Percentiles rank a stretch among this genome's conserved stretches.
These are phyloP conservation scores for Cantharis flavilabris DNA, from an alignment of 2,888 invertebrate species.

Conservation along the genomic window DNA sequence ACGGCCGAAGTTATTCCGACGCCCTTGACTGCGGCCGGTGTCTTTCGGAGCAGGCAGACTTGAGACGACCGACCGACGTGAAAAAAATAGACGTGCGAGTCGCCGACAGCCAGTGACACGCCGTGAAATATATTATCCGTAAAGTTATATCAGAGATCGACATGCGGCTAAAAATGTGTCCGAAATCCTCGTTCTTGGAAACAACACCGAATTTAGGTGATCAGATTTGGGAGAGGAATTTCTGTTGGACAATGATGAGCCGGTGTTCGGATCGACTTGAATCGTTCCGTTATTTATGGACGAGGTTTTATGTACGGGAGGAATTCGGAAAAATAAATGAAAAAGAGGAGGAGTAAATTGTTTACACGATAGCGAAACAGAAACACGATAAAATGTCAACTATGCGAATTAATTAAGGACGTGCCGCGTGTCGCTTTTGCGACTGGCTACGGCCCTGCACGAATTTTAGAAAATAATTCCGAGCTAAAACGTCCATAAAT, in stretches of 20 bases:
- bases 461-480: neutral
- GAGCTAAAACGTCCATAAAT: neutral
- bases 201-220: slow-evolving; percentile 45
- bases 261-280: slow-evolving; percentile 11
- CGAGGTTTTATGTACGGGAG: neutral
- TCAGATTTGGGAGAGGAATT: slow-evolving; percentile 37
- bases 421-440: neutral
- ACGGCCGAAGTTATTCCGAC: slow-evolving; percentile 22
- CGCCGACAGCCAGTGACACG: slow-evolving; percentile 45
- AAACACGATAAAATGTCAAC: neutral
- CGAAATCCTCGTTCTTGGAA: slow-evolving; percentile 44
- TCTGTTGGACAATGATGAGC: slow-evolving; percentile 35
- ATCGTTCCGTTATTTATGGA: neutral
- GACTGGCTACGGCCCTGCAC: neutral
- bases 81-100: slow-evolving; percentile 43
- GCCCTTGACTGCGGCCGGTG: slow-evolving; percentile 39
- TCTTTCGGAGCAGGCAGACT: slow-evolving; percentile 26
- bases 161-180: slow-evolving; percentile 44
- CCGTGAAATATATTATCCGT: slow-evolving; percentile 50
- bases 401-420: neutral
- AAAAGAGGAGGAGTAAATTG: neutral
- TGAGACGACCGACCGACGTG: slow-evolving; percentile 37
- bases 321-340: slow-evolving; percentile 4
- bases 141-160: slow-evolving; percentile 50
- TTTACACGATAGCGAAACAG: neutral